These are phyloP conservation scores for Heliothis virescens DNA, from an alignment of 1,140 invertebrate genomes.

Conservation along the genomic window DNA sequence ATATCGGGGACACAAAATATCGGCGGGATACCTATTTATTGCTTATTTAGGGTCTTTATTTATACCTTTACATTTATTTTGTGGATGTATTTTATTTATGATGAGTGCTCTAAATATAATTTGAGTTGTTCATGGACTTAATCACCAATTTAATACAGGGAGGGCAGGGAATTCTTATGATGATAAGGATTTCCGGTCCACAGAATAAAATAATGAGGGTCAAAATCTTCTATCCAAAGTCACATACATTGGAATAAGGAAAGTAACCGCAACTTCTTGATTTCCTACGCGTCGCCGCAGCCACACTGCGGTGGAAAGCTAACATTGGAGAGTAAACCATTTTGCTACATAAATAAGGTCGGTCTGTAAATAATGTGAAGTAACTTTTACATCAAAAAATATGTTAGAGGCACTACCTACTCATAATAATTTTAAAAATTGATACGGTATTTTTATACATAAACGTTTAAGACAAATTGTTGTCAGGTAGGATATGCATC, in stretches of 20 bases:
- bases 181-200: neutral
- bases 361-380: conserved; percentile 28
- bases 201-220: conserved; percentile 1
- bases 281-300: conserved; percentile 23
- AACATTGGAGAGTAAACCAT: conserved; percentile 8
- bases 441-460: too few relatives aligned
- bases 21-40: neutral
- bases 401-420: too few relatives aligned
- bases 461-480: too few relatives aligned
- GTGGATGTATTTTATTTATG: too few relatives aligned
- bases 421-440: too few relatives aligned
- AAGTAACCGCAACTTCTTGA: conserved; percentile 29
- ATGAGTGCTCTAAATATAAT: too few relatives aligned
- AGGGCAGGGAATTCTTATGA: too few relatives aligned
- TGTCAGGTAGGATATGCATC: too few relatives aligned
- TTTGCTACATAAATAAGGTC: neutral
- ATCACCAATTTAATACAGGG: too few relatives aligned
- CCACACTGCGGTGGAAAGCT: conserved; percentile 4
- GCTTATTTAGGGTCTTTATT: neutral
- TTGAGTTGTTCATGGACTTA: too few relatives aligned
- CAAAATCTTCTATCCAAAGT: conserved; percentile 17
- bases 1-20: neutral
- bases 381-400: neutral
- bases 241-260: conserved; percentile 12
- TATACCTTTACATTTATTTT: neutral